Base-by-base conservation (phyloP, 2,113 vertebrate genomes). In the Pomatostomus ruficeps region DNA sequence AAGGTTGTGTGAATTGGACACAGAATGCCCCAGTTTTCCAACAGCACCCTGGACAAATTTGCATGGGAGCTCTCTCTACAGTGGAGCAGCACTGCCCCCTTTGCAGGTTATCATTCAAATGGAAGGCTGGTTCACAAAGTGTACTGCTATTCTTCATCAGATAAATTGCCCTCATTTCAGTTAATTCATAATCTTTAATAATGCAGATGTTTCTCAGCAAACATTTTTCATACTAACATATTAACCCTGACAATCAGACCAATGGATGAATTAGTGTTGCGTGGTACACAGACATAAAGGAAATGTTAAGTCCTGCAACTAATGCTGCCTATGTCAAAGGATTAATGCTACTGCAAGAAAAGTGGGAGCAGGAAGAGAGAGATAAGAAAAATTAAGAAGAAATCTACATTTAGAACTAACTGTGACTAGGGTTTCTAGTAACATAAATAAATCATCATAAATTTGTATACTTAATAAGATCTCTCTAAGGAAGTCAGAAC, bases 131-230 rank as follows among this genome's bases (percentile, higher is more conserved):
- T 85, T 62, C 46, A 83, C 4, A 7, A 52, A 78, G 3, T 7
- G 3, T 33, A 12, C 36, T 77, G 26, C 59, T 85, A 54, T 93
- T 92, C 57, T 43, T 93, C 49, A 85, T 85, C 71, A 83, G 62
- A 94, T 74, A 80, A 94, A 89, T 95, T 77, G 18, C 74, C 43
- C 29, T 89, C 24, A 19, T 91, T 92, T 93, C 84, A 66, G 72
- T 93, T 95, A 93, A 92, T 95, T 92, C 73, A 79, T 94, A 88
- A 93, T 86, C 62, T 95, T 95, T 93, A 96, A 93, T 96, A 94
- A 93, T 19, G 54, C 49, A 93, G 61, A 78, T 86, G 45, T 83
- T 97, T 90, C 67, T 80, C 68, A 86, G 63, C 46, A 91, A 73
- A 38, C 81, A 90, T 93, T 97, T 93, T 94, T 96, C 82, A 74